phyloP scores from a whole-genome alignment of 1,140 invertebrate genomes.

The Aphelinus atriplicis region DNA sequence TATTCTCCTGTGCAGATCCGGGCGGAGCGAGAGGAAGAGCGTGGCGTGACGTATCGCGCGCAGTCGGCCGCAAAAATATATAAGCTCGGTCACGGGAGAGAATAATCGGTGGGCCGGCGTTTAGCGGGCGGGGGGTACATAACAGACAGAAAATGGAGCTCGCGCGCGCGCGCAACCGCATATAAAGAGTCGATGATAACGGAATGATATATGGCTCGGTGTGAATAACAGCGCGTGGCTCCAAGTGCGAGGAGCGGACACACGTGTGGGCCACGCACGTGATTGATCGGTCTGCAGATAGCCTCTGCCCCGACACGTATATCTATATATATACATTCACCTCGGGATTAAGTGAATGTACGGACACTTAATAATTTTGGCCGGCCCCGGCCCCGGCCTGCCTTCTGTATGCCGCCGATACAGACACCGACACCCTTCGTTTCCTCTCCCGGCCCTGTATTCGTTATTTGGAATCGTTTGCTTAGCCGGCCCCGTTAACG shows the following conservation, averaged over 20 bases:
- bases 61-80: conserved; percentile 13
- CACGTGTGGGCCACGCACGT: neutral
- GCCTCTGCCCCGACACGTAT: neutral
- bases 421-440: neutral
- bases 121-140: conserved; percentile 51
- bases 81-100: neutral
- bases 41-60: conserved; percentile 26
- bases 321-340: conserved; percentile 3
- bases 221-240: conserved; percentile 22
- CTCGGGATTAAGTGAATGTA: conserved; percentile 39
- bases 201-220: conserved; percentile 66
- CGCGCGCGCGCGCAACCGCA: conserved; percentile 56
- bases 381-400: neutral
- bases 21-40: neutral
- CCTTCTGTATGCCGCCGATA: too few relatives aligned
- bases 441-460: neutral
- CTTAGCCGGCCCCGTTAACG: too few relatives aligned
- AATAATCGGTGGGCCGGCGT: neutral
- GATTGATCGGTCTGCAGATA: conserved; percentile 39
- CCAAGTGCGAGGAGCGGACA: too few relatives aligned
- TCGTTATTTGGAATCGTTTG: neutral
- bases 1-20: too few relatives aligned
- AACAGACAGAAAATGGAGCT: conserved; percentile 68
- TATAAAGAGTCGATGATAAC: conserved; percentile 70
- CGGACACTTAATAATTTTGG: conserved; percentile 41